Conservation (phyloP, 2,113 vertebrate species). For the Peucedramus taeniatus region DNA sequence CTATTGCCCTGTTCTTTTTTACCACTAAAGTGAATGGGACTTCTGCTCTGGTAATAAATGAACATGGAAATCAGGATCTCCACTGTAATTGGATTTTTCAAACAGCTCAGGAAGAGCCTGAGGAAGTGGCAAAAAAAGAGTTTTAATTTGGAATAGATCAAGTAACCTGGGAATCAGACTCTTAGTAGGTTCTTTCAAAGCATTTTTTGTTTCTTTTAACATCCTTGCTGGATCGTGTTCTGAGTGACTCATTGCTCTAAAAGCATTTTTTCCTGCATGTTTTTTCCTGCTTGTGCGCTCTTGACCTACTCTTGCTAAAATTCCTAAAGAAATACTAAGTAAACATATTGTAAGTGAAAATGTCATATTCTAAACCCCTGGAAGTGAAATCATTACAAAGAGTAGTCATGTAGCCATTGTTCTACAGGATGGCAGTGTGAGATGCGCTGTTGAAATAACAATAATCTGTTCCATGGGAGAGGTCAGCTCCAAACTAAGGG, state of each 20-base stretch:
- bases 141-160: background rate
- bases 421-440: slow-evolving; percentile 22
- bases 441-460: background rate
- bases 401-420: background rate
- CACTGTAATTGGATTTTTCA: background rate
- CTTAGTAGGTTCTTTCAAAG: background rate
- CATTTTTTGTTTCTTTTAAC: background rate
- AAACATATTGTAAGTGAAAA: background rate
- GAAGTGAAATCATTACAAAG: slow-evolving; percentile 1
- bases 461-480: slow-evolving; percentile 38
- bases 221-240: background rate
- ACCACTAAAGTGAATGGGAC: background rate
- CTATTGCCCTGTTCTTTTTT: background rate
- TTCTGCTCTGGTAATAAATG: background rate
- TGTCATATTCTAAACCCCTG: background rate
- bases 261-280: background rate
- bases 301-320: slow-evolving; percentile 40
- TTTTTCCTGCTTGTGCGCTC: slow-evolving; percentile 4
- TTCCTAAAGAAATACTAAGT: slow-evolving; percentile 1
- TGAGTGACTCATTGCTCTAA: background rate
- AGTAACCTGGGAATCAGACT: background rate
- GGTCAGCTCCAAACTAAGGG: background rate
- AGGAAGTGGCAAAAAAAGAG: background rate
- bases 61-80: background rate
- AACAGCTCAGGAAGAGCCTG: background rate